Base-by-base conservation (phyloP, 2,888 invertebrate genomes). In the Polydrusus pterygomalis region DNA sequence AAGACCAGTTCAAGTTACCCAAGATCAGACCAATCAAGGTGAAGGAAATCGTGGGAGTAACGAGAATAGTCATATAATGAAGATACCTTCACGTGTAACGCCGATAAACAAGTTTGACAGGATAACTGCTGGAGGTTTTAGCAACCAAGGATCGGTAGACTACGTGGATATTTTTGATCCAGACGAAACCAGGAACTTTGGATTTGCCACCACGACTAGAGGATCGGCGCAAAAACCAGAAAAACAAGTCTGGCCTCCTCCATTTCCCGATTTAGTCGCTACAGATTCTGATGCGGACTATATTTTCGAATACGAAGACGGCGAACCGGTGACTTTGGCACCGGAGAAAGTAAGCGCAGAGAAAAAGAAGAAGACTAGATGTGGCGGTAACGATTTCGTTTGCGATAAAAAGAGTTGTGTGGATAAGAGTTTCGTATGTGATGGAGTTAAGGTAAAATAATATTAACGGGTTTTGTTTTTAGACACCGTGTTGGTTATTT, bases 381-480 rank as follows among this genome's bases (percentile, higher is more conserved):
- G 84, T 62, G 77, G 84, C 13, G 84, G 86, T n/a, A 85, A 83
- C 58, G 87, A 89, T 77, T 90, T 90, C 79, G 86, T 88, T 78
- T 90, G 91, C 79, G 81, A 83, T 25, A 54, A 77, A 8, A 79
- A 88, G 1, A 88, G 88, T 74, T 92, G 91, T 80, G 88, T 92
- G 30, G 88, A 89, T 0, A 87, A 88, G 20, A 87, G 86, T 54
- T 88, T 88, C 85, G 89, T 90, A 68, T 92, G 92, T 83, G 90
- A 92, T 81, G 91, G 90, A 1, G 85, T 87, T 51, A 86, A 87
- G 85, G 90, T 89, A 85, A 84, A 83, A 75, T 2, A 8, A 40
- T 13, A 49, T 10, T n/a, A 47, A 49, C 2, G 34, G 1, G 3
- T 17, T 3, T 10, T 18, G 8, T 5, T 34, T 15, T 6, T 47